Evolutionary conservation across 2,888 invertebrate species (phyloP), one percentile per base, ranked within the genome.

Genomic region (Drosophila ezoana): DNA sequence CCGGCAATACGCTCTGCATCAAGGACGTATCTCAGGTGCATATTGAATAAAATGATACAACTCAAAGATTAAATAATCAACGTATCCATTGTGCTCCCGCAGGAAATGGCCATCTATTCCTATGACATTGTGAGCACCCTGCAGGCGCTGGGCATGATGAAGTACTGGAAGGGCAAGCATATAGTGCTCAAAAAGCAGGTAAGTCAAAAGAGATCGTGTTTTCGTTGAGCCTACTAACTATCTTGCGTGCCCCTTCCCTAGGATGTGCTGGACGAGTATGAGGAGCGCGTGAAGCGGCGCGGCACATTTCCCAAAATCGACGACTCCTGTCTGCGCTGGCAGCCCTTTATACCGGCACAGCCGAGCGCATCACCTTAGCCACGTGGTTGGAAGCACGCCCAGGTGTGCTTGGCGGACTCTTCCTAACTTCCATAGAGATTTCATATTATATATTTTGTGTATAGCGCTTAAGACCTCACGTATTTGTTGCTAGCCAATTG

Each of bases 161-260:
- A 99, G 93, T 99, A 99, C 92, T 99, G 99, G 98, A 99, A 99
- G 93, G 98, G 98, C 68, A 98, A 98, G 92, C 99, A 99, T 93
- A 97, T 99, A 85, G 97, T 99, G 53, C 94, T 99, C 57, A 98
- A 98, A 92, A 97, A 97, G 93, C 97, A 97, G 95, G 97, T 96
- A 85, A 90, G 93, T 28, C 8, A 2, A 28, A 0, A 1, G 8
- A 28, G 28, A 28, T 28, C 28, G 28, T 8, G 6, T 23, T 1
- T 28, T 8, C 8, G 2, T 8, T 0, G 8, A 8, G 23, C 6
- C 8, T 8, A 2, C 28, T 28, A 28, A 28, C 28, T 2, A 28
- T 8, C 28, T 28, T 2, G 28, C 8, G 8, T 14, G 13, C 0
- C 6, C 37, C 0, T 11, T 62, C 59, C 44, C 0, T 93, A 98